Conservation (phyloP, 2,888 invertebrate species). For the Cremastinae sp. region DNA sequence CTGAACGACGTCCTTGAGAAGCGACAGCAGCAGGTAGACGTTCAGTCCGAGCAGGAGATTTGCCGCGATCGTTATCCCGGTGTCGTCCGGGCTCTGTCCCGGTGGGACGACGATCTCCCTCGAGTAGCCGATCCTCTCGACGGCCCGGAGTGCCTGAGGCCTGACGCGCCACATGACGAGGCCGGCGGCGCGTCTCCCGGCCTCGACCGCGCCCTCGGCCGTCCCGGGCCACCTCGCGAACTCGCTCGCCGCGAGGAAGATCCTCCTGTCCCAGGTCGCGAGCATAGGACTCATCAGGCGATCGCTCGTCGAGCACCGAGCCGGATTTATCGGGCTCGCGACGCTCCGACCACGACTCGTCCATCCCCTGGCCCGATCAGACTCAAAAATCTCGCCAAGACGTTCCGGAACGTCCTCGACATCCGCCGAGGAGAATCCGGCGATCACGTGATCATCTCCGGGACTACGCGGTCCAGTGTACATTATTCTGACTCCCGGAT, state of each 20-base stretch:
- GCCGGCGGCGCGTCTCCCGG: constrained; percentile 68
- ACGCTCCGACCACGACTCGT: constrained; percentile 1
- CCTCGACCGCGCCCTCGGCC: constrained; percentile 72
- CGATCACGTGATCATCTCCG: constrained; percentile 58
- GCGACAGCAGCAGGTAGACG: no score
- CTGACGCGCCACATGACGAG: constrained; percentile 65
- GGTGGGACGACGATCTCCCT: no score
- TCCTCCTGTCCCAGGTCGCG: constrained; percentile 67
- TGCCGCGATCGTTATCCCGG: no score
- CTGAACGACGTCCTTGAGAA: no score
- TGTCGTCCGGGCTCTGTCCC: no score
- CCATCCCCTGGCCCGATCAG: constrained; percentile 34
- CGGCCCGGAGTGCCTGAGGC: constrained; percentile 68
- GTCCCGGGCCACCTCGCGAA: constrained; percentile 74
- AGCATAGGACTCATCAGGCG: constrained; percentile 62
- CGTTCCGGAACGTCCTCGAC: constrained; percentile 28
- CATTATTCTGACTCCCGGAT: background rate
- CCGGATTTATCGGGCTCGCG: constrained; percentile 63
- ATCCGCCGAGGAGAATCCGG: constrained; percentile 65
- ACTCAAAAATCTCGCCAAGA: constrained; percentile 62
- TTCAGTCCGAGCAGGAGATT: no score
- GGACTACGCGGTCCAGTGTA: constrained; percentile 3
- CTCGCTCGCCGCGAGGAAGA: constrained; percentile 73
- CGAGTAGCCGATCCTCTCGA: background rate
- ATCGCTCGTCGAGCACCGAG: constrained; percentile 65